Evolutionary conservation across 2,797 vertebrate species (phyloP).

Genomic region (Poecilia velifera): DNA sequence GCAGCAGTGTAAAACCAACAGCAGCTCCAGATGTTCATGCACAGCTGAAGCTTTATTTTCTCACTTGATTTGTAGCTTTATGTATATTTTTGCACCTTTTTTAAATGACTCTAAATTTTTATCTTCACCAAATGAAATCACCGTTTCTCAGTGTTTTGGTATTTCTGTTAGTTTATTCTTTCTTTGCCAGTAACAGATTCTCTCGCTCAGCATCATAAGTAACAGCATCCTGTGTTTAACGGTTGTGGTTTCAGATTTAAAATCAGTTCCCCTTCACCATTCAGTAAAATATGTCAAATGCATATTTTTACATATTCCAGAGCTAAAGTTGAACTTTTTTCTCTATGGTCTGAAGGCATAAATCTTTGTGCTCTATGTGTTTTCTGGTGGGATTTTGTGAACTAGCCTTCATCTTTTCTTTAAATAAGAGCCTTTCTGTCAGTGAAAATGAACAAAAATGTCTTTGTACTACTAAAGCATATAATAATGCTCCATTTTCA

Average conservation of each 20-base stretch:
- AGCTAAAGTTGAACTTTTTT: background rate
- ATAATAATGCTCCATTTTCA: too few relatives aligned
- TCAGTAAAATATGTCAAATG: background rate
- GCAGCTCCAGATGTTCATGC: slow-evolving; percentile 1
- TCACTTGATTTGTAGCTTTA: background rate
- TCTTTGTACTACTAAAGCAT: too few relatives aligned
- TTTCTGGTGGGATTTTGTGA: background rate
- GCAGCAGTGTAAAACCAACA: slow-evolving; percentile 2
- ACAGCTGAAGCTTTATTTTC: background rate
- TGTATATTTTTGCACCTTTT: background rate
- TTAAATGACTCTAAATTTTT: background rate
- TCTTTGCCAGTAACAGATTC: background rate
- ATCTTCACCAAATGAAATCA: background rate
- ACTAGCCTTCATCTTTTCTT: background rate
- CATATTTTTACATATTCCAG: background rate
- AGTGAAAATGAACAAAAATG: background rate
- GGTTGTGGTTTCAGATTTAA: background rate
- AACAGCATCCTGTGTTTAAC: background rate
- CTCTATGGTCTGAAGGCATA: background rate
- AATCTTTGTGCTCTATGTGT: background rate
- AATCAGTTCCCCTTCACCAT: background rate
- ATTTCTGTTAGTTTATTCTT: background rate
- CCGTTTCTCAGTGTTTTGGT: background rate
- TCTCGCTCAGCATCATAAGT: background rate
- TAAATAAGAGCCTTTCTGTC: background rate